Conservation (phyloP, 2,888 invertebrate species). For the Apantesis nais region DNA sequence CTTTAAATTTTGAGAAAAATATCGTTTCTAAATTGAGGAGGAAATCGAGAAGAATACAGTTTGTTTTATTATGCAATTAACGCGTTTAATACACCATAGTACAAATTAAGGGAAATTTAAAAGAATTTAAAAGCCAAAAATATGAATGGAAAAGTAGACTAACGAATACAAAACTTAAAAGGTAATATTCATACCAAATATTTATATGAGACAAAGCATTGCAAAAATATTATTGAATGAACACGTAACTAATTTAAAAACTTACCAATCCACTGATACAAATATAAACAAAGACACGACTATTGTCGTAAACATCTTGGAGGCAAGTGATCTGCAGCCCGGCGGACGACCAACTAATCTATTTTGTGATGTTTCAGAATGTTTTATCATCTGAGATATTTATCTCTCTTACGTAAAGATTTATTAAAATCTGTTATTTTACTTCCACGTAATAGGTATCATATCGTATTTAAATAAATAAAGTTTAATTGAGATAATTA, state of each 20-base stretch:
- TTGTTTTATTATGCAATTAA: too few species aligned
- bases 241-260: background rate
- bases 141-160: too few species aligned
- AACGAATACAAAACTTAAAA: background rate
- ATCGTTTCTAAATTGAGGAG: too few species aligned
- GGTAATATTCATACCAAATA: background rate
- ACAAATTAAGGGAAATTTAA: too few species aligned
- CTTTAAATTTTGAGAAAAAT: too few species aligned
- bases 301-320: slow-evolving; percentile 26
- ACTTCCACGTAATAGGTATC: background rate
- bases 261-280: slow-evolving; percentile 35
- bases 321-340: slow-evolving; percentile 7
- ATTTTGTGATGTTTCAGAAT: slow-evolving; percentile 3
- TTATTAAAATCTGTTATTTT: background rate
- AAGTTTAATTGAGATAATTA: too few species aligned
- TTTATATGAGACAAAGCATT: background rate
- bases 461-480: background rate
- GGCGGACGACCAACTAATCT: slow-evolving; percentile 34
- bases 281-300: slow-evolving; percentile 31
- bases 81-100: too few species aligned
- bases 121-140: too few species aligned
- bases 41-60: too few species aligned
- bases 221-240: background rate
- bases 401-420: background rate
- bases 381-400: background rate